These are phyloP conservation scores for Drosophila neutralis DNA, from an alignment of 2,888 invertebrate species.

Conservation along the genomic window DNA sequence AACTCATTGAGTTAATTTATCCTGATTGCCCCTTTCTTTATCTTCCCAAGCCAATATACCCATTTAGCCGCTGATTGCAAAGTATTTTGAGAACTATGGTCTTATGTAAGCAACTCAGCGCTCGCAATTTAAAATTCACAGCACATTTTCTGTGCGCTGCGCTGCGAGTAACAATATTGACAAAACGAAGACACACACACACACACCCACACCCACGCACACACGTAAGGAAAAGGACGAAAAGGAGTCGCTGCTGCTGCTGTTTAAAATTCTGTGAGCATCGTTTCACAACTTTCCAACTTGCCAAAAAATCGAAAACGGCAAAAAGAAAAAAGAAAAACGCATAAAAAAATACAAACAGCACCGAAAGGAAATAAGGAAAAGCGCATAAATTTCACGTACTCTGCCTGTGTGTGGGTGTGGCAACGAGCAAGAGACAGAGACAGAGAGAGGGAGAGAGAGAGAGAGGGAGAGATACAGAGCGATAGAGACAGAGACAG, in stretches of 20 bases:
- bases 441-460: not conserved
- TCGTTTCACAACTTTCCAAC: constrained; percentile 84
- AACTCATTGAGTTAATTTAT: not conserved
- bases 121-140: constrained; percentile 75
- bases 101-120: constrained; percentile 70
- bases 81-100: constrained; percentile 25
- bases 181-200: constrained; percentile 50
- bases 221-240: constrained; percentile 26
- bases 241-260: constrained; percentile 51
- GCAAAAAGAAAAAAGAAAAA: constrained; percentile 41
- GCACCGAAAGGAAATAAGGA: constrained; percentile 29
- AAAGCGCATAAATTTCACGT: constrained; percentile 72
- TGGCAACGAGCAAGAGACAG: constrained; percentile 36
- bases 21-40: not conserved
- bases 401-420: constrained; percentile 46
- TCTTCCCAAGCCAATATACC: not conserved
- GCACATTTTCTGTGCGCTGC: constrained; percentile 73
- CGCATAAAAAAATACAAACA: constrained; percentile 29
- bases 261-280: constrained; percentile 84
- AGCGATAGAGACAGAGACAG: constrained; percentile 16
- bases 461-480: not conserved
- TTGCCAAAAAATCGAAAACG: constrained; percentile 77
- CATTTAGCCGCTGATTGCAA: not conserved
- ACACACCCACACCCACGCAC: constrained; percentile 3
- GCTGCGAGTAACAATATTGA: constrained; percentile 77